Evolutionary conservation across 2,888 invertebrate species (phyloP).

Genomic region (Microplitis manilae): DNA sequence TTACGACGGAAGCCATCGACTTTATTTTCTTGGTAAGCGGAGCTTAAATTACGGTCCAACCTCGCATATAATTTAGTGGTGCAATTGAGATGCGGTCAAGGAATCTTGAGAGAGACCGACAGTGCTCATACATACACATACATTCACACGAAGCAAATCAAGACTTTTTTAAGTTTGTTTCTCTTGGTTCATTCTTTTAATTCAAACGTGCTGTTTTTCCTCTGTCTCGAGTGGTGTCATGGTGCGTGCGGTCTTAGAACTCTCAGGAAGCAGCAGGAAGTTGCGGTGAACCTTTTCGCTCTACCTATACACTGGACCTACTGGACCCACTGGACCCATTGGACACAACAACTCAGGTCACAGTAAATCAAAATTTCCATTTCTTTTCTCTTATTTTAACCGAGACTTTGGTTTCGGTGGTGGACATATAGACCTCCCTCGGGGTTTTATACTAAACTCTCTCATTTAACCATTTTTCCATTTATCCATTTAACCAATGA

Average conservation of each 20-base stretch:
- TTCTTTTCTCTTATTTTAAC: slow-evolving; percentile 16
- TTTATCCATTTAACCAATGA: no score
- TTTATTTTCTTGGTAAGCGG: slow-evolving; percentile 47
- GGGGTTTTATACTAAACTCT: slow-evolving; percentile 21
- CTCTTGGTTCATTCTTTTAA: background rate
- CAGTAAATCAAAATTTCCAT: slow-evolving; percentile 55
- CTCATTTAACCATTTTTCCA: no score
- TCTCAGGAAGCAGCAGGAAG: slow-evolving; percentile 20
- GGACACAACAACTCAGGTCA: background rate
- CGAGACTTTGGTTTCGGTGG: slow-evolving; percentile 25
- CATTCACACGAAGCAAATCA: no score
- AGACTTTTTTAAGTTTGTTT: no score
- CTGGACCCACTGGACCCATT: no score
- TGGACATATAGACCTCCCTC: slow-evolving; percentile 20
- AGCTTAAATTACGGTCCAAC: slow-evolving; percentile 56
- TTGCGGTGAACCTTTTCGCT: slow-evolving; percentile 36
- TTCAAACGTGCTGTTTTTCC: background rate
- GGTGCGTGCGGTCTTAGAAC: slow-evolving; percentile 17
- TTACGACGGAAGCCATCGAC: slow-evolving; percentile 50
- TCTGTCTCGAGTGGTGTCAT: background rate
- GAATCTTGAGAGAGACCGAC: background rate
- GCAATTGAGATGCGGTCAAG: slow-evolving; percentile 51
- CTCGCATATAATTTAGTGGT: slow-evolving; percentile 56
- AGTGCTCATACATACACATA: no score
- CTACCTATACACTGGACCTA: background rate